phyloP scores from a whole-genome alignment of 2,113 vertebrate species.

The Lasiurus cinereus region DNA sequence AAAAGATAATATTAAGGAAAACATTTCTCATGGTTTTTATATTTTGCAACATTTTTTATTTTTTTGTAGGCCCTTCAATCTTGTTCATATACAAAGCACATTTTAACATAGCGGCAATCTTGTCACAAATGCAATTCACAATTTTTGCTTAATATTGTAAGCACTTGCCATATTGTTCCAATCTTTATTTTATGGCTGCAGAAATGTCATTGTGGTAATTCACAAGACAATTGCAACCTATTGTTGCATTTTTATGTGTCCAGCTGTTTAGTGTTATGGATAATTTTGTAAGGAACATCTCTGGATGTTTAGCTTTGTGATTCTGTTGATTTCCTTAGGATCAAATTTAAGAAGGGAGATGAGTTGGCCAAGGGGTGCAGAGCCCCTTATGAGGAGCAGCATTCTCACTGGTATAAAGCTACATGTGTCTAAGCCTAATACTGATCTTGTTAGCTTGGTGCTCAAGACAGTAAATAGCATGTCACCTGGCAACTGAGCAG shows the following conservation, averaged over 20 bases:
- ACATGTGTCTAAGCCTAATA: neutral
- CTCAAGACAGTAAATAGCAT: neutral
- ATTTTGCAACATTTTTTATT: neutral
- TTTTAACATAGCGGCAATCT: constrained; percentile 23
- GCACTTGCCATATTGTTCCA: constrained; percentile 60
- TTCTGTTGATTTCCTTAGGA: constrained; percentile 59
- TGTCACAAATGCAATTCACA: neutral
- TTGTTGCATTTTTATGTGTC: constrained; percentile 64
- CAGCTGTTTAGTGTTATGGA: constrained; percentile 63
- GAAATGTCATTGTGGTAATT: constrained; percentile 73
- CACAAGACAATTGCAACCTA: constrained; percentile 61
- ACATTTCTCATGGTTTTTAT: neutral
- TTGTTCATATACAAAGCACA: neutral
- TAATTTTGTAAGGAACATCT: constrained; percentile 52
- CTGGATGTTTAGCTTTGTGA: constrained; percentile 42
- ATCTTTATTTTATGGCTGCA: constrained; percentile 66
- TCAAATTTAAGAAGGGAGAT: constrained; percentile 11
- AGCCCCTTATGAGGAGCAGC: neutral
- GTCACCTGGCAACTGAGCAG: constrained; percentile 57
- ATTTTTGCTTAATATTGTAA: constrained; percentile 61
- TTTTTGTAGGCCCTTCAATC: neutral
- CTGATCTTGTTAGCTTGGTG: neutral
- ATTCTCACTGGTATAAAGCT: neutral
- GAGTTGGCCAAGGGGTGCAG: neutral
- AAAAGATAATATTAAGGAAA: constrained; percentile 34